Conservation (phyloP, 2,797 vertebrate genomes). For the Lithobates pipiens region DNA sequence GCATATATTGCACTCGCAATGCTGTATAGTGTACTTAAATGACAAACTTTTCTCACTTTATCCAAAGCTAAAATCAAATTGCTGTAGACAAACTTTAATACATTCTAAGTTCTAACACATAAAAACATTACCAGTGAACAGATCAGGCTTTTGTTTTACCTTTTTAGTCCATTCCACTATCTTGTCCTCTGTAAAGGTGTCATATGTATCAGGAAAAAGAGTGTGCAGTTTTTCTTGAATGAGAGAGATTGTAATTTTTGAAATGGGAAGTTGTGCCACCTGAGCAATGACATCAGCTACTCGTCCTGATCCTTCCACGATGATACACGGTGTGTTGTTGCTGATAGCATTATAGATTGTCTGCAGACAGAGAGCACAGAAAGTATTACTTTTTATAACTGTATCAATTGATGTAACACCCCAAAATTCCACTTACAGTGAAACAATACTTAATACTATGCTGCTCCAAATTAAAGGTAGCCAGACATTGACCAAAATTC, state of each 20-base stretch:
- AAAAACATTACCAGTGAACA: background rate
- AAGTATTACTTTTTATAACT: background rate
- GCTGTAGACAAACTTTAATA: too few species aligned
- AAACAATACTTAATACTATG: too few species aligned
- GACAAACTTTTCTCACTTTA: too few species aligned
- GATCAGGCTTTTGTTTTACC: constrained; percentile 72
- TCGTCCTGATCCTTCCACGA: constrained; percentile 92
- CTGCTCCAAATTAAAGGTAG: too few species aligned
- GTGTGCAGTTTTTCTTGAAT: constrained; percentile 81
- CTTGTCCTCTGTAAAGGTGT: constrained; percentile 76
- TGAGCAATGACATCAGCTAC: constrained; percentile 91
- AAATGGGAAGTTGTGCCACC: constrained; percentile 78
- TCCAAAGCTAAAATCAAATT: too few species aligned
- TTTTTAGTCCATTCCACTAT: constrained; percentile 93
- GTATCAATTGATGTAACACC: too few species aligned
- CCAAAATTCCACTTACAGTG: too few species aligned
- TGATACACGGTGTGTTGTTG: constrained; percentile 88
- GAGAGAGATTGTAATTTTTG: constrained; percentile 79
- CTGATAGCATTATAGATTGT: constrained; percentile 91
- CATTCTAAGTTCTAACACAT: background rate
- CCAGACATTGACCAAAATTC: too few species aligned
- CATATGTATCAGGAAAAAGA: constrained; percentile 82
- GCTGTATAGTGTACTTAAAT: too few species aligned
- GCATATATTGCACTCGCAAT: too few species aligned
- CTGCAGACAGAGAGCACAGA: constrained; percentile 70